These are phyloP conservation scores for Halesus radiatus DNA, from an alignment of 1,140 invertebrate genomes.

Conservation along the genomic window DNA sequence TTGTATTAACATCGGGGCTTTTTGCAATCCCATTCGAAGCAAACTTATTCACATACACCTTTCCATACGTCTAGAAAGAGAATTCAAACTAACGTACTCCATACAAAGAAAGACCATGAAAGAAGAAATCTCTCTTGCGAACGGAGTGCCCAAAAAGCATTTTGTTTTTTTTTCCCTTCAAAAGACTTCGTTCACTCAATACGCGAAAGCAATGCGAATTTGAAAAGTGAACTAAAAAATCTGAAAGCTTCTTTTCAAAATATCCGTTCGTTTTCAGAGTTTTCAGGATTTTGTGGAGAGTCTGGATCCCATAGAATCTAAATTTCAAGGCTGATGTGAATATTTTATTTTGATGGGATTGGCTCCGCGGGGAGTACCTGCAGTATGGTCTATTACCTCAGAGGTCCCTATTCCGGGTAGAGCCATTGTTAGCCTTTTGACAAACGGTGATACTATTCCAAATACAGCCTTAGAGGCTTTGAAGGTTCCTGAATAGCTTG, in stretches of 20 bases:
- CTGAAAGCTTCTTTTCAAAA: constrained; percentile 9
- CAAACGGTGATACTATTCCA: constrained; percentile 31
- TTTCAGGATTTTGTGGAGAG: not conserved
- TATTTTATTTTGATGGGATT: constrained; percentile 18
- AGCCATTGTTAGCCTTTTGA: constrained; percentile 28
- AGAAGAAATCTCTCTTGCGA: constrained; percentile 5
- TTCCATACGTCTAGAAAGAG: not conserved
- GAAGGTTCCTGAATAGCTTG: constrained; percentile 9
- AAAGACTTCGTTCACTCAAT: constrained; percentile 11
- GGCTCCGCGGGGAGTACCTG: constrained; percentile 2
- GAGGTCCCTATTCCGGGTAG: constrained; percentile 7
- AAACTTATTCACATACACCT: too few relatives aligned
- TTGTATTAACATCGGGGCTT: not conserved
- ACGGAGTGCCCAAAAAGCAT: constrained; percentile 36
- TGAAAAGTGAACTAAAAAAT: constrained; percentile 33
- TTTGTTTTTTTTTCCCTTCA: constrained; percentile 36
- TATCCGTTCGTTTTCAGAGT: not conserved
- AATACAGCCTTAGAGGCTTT: constrained; percentile 17
- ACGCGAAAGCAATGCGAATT: constrained; percentile 31
- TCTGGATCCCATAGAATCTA: not conserved
- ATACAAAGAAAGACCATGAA: constrained; percentile 1
- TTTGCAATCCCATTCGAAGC: not conserved
- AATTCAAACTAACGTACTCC: constrained; percentile 10
- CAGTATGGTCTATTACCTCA: constrained; percentile 17
- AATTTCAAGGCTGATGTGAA: constrained; percentile 24